Base-by-base conservation (phyloP, 2,888 invertebrate species). In the Arctia plantaginis region DNA sequence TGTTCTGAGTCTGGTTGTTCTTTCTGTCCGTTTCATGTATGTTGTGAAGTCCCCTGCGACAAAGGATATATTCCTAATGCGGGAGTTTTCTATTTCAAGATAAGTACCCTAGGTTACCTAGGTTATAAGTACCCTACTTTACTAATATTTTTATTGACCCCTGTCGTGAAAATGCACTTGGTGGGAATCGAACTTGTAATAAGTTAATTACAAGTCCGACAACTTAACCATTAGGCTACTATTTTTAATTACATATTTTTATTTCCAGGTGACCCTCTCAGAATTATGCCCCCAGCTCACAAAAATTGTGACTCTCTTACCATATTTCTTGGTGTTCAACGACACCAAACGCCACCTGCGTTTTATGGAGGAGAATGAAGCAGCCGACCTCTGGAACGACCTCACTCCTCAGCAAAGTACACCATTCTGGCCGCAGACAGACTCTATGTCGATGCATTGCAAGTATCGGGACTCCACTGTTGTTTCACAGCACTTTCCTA, bases 301-400 rank as follows among this genome's bases (percentile, higher is more conserved):
- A 0, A 98, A 97, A 89, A 97, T 98, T 72, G 97, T 98, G 55
- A 98, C 98, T 0, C 96, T 98, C 15, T 94, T 97, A 66, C 98
- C 98, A 0, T 98, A 97, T 92, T 98, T 98, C 92, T 94, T 98
- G 75, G 97, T 98, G 0, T 96, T 96, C 82, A 98, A 98, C 91
- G 97, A 97, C 83, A 97, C 97, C 0, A 96, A 96, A 80, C 96
- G 93, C 4, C 92, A 94, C 76, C 84, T 96, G 15, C 92, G 98
- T 73, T 98, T 97, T 93, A 98, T 98, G 98, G 98, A 98, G 88
- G 97, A 98, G 90, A 98, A 98, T 87, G 98, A 98, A 88, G 97
- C 97, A 65, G 98, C 98, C 0, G 98, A 98, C 91, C 94, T 98
- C 18, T 98, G 98, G 98, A 96, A 97, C 71, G 98, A 98, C 92